phyloP scores from a whole-genome alignment of 2,888 invertebrate genomes.

The Bhutanitis thaidina region DNA sequence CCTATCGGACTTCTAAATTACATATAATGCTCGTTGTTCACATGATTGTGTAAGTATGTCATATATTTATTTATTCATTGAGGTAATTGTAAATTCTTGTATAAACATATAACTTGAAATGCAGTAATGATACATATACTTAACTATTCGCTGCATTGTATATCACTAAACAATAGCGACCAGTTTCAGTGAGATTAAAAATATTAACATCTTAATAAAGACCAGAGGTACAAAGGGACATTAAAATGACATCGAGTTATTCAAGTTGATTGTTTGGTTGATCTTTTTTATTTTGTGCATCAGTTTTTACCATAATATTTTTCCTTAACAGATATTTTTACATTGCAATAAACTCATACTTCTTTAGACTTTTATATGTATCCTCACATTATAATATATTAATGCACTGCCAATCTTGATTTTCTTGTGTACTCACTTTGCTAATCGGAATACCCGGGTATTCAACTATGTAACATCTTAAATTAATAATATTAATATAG shows the following conservation, averaged over 20 bases:
- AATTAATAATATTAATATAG: too few species aligned
- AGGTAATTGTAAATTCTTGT: constrained; percentile 21
- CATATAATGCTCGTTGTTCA: too few species aligned
- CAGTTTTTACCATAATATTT: not conserved
- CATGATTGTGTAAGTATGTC: not conserved
- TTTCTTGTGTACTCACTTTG: too few species aligned
- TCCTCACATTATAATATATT: too few species aligned
- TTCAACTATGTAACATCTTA: too few species aligned
- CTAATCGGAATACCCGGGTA: too few species aligned
- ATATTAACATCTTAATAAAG: constrained; percentile 25
- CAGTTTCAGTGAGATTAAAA: constrained; percentile 18
- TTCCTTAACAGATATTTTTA: too few species aligned
- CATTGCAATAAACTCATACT: too few species aligned
- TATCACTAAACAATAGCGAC: constrained; percentile 26
- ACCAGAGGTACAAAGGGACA: constrained; percentile 20
- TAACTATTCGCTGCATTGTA: constrained; percentile 21
- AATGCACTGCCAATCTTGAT: too few species aligned
- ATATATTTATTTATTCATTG: constrained; percentile 17
- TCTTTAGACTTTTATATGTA: too few species aligned
- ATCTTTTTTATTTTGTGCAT: not conserved
- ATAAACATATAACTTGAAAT: constrained; percentile 8
- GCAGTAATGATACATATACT: constrained; percentile 26
- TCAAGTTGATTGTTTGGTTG: not conserved
- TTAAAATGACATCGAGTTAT: constrained; percentile 20
- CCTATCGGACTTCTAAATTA: too few species aligned